Percentiles rank a stretch among this genome's conserved stretches.
Evolutionary conservation across 2,113 vertebrate species (phyloP).

Genomic region (Entosphenus tridentatus): DNA sequence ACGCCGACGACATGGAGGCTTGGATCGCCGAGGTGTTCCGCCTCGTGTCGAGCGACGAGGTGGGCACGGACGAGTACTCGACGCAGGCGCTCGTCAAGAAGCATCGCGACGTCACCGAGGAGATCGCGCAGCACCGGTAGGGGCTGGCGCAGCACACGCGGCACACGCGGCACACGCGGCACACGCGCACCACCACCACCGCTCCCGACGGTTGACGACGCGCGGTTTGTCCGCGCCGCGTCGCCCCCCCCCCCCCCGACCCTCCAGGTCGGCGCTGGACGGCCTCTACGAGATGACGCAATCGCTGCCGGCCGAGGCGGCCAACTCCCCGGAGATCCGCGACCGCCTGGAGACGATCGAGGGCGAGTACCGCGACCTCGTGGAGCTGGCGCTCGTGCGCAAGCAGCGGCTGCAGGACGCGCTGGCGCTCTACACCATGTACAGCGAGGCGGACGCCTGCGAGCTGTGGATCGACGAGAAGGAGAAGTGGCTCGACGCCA

Average conservation of each 20-base stretch:
- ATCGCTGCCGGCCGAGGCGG: constrained; percentile 44
- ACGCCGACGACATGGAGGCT: constrained; percentile 53
- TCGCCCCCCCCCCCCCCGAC: neutral
- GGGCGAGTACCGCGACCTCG: constrained; percentile 42
- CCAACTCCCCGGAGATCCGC: constrained; percentile 47
- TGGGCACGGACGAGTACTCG: constrained; percentile 63
- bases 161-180: too few species aligned
- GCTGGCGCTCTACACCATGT: constrained; percentile 59
- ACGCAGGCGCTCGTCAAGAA: constrained; percentile 47
- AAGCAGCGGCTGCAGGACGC: constrained; percentile 50
- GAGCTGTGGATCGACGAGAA: constrained; percentile 87
- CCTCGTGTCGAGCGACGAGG: constrained; percentile 36
- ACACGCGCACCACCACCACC: too few species aligned
- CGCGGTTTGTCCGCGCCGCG: too few species aligned
- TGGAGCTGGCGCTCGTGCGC: constrained; percentile 40
- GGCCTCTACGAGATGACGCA: constrained; percentile 38
- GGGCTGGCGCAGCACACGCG: too few species aligned
- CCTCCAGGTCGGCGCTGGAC: constrained; percentile 27
- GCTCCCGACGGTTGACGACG: too few species aligned
- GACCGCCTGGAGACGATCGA: constrained; percentile 34
- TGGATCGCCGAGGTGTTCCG: constrained; percentile 46
- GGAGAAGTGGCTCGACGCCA: constrained; percentile 59
- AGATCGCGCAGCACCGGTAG: constrained; percentile 27
- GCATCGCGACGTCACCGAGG: constrained; percentile 43
- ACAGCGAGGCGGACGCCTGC: constrained; percentile 75